phyloP scores from a whole-genome alignment of 2,888 invertebrate genomes.

The Agrotis clavis region DNA sequence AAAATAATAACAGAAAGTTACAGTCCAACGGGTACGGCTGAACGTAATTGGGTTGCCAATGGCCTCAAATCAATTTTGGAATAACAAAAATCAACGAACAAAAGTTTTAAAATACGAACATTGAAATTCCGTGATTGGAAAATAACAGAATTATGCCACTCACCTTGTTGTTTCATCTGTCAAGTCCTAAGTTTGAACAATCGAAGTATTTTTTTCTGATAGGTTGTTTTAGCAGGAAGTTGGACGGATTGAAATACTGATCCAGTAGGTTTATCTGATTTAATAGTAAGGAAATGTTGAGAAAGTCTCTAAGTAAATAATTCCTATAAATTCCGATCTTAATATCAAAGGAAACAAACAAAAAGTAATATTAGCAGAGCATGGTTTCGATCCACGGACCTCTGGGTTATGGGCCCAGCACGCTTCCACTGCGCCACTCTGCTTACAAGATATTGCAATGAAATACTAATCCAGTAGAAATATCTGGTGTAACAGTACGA shows the following conservation, averaged over 20 bases:
- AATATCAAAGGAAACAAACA: neutral
- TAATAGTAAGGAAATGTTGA: neutral
- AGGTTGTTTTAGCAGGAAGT: conserved; percentile 92
- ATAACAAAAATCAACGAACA: conserved; percentile 65
- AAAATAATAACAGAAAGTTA: conserved; percentile 82
- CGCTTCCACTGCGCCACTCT: conserved; percentile 96
- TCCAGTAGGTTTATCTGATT: neutral
- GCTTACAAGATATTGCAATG: conserved; percentile 78
- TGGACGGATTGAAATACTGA: conserved; percentile 72
- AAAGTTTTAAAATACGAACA: conserved; percentile 42
- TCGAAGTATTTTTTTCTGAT: neutral
- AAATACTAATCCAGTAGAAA: conserved; percentile 1
- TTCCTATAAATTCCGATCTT: neutral
- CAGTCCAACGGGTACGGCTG: conserved; percentile 72
- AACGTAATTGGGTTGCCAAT: conserved; percentile 73
- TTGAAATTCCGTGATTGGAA: conserved; percentile 46
- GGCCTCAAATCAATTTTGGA: conserved; percentile 72
- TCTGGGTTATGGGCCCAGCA: conserved; percentile 97
- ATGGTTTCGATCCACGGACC: conserved; percentile 97
- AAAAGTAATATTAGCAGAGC: conserved; percentile 51
- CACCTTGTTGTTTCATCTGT: conserved; percentile 26
- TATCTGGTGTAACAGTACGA: neutral
- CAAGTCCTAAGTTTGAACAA: conserved; percentile 1
- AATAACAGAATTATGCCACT: conserved; percentile 44
- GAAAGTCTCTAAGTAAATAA: neutral